Percentiles rank a stretch among this genome's conserved stretches.
phyloP scores from a whole-genome alignment of 2,888 invertebrate species.

The Aphidius colemani region DNA sequence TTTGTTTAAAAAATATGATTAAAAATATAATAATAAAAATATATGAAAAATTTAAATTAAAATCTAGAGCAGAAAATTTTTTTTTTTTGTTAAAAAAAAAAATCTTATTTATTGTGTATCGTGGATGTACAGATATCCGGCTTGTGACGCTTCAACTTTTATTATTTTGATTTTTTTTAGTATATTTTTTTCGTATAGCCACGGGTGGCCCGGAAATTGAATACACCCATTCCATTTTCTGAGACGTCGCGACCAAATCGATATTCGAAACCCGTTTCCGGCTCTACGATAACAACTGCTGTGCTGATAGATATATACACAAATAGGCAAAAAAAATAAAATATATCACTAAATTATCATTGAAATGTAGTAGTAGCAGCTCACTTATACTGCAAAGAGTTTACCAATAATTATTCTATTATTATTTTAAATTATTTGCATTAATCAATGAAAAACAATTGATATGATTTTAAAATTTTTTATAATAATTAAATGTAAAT shows the following conservation, averaged over 20 bases:
- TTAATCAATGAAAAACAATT: no score
- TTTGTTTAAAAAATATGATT: neutral
- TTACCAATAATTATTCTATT: no score
- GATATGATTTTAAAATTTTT: no score
- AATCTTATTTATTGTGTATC: conserved; percentile 17
- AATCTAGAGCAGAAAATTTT: neutral
- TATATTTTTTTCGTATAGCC: neutral
- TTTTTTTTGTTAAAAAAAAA: neutral
- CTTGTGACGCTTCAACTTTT: conserved; percentile 4
- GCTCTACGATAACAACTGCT: conserved; percentile 21
- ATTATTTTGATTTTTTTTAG: neutral
- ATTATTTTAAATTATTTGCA: no score
- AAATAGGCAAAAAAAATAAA: conserved; percentile 9
- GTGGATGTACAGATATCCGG: conserved; percentile 22
- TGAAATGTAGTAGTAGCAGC: neutral
- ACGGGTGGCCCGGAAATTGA: conserved; percentile 32
- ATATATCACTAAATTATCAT: conserved; percentile 7
- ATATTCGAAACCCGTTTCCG: conserved; percentile 31
- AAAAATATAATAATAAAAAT: conserved; percentile 1
- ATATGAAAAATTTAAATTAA: neutral
- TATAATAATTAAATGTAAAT: no score
- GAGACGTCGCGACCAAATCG: conserved; percentile 26
- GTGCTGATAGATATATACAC: neutral
- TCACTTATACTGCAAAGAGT: no score
- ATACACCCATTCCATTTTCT: conserved; percentile 28